Evolutionary conservation across 2,113 vertebrate species (phyloP).

Genomic region (Pimephales promelas): DNA sequence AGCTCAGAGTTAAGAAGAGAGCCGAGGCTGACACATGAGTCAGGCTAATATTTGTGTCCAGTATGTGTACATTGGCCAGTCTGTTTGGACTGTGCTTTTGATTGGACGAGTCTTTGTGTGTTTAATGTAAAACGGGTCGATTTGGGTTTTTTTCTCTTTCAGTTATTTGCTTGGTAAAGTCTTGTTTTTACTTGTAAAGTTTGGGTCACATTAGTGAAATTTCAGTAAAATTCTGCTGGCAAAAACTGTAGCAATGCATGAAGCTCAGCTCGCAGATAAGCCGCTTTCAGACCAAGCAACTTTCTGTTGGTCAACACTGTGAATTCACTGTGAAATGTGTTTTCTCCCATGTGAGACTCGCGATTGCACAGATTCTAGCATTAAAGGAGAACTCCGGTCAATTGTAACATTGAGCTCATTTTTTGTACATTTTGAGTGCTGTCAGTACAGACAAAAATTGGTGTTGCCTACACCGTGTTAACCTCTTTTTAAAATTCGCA

Average conservation of each 20-base stretch:
- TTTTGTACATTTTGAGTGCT: too few relatives aligned
- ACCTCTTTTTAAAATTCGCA: too few relatives aligned
- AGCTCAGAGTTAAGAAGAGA: constrained; percentile 28
- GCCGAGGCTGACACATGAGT: constrained; percentile 44
- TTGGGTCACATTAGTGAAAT: background rate
- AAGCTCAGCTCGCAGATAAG: background rate
- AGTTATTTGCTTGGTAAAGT: background rate
- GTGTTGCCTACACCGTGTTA: too few relatives aligned
- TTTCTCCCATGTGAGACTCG: too few relatives aligned
- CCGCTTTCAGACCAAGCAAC: background rate
- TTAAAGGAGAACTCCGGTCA: too few relatives aligned
- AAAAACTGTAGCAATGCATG: too few relatives aligned
- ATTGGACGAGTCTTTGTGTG: constrained; percentile 4
- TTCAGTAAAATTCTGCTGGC: background rate
- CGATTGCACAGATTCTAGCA: too few relatives aligned
- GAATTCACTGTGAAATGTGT: background rate
- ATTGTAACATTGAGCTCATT: too few relatives aligned
- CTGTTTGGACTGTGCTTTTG: constrained; percentile 22
- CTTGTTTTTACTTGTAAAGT: background rate
- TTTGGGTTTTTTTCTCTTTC: background rate
- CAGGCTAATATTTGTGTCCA: constrained; percentile 52
- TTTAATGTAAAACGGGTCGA: background rate
- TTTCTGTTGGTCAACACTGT: background rate
- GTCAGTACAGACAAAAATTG: too few relatives aligned
- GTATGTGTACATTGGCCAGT: constrained; percentile 8